A percentile compares a stretch with the other conserved stretches of the same genome.
These are phyloP conservation scores for Amazona guildingii DNA, from an alignment of 2,113 vertebrate genomes.

Conservation along the genomic window DNA sequence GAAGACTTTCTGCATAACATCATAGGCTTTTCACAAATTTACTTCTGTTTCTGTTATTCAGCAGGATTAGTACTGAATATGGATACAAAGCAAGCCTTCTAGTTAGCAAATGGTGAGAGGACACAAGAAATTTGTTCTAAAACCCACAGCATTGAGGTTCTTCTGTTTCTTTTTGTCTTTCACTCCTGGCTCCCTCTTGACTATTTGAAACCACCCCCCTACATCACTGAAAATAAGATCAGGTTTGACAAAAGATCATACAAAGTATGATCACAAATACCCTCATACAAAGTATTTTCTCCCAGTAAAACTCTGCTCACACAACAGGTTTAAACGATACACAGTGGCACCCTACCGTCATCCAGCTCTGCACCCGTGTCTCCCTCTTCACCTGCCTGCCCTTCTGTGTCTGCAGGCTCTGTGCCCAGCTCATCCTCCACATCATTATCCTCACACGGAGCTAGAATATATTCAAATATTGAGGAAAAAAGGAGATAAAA, in stretches of 20 bases:
- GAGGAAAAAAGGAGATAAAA: background rate
- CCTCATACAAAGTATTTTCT: background rate
- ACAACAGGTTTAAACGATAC: background rate
- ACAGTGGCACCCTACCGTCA: slow-evolving; percentile 77
- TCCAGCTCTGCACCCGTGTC: slow-evolving; percentile 88
- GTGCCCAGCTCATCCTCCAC: slow-evolving; percentile 83
- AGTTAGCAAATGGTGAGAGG: background rate
- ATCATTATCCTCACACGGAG: slow-evolving; percentile 81
- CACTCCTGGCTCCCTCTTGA: background rate
- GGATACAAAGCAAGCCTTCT: background rate
- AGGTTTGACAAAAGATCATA: background rate
- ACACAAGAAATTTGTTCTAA: background rate
- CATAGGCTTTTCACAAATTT: background rate
- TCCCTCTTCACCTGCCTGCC: slow-evolving; percentile 81
- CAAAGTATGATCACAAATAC: background rate
- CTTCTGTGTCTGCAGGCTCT: slow-evolving; percentile 82
- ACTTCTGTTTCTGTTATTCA: background rate
- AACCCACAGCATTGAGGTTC: background rate
- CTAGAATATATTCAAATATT: slow-evolving; percentile 76
- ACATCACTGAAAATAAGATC: background rate
- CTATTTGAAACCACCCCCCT: background rate
- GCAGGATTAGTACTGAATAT: background rate
- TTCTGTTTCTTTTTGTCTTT: background rate
- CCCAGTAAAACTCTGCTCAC: background rate
- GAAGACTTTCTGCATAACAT: background rate